These are phyloP conservation scores for Falco peregrinus DNA, from an alignment of 2,797 vertebrate genomes.

Conservation along the genomic window DNA sequence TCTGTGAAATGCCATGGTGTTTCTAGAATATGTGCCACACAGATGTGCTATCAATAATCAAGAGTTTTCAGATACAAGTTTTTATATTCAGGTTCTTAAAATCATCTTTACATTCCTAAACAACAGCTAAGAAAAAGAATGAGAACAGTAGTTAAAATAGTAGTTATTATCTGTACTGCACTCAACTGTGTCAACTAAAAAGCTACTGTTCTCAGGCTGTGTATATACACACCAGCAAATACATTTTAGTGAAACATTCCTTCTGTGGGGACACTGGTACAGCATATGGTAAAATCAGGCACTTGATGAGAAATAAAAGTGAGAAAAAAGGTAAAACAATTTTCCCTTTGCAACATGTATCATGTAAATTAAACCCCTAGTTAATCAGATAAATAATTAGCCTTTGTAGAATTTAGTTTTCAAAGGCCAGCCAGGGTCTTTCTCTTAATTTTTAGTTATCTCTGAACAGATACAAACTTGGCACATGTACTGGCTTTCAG, in stretches of 20 bases:
- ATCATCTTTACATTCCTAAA: background rate
- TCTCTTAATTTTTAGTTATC: background rate
- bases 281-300: background rate
- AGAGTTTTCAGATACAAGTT: background rate
- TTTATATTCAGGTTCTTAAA: background rate
- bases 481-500: background rate
- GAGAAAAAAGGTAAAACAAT: background rate
- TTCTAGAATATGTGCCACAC: background rate
- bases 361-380: background rate
- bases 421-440: background rate
- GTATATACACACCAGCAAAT: background rate
- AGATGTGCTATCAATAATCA: background rate
- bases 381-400: background rate
- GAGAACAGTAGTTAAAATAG: background rate
- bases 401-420: background rate
- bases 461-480: background rate
- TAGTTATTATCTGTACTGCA: background rate
- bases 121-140: background rate
- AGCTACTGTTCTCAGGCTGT: background rate
- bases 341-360: background rate
- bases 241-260: background rate
- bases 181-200: background rate
- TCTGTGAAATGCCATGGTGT: background rate
- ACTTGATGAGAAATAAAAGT: background rate
- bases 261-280: background rate